Base-by-base conservation (phyloP, 2,797 vertebrate genomes). In the Xenops minutus region DNA sequence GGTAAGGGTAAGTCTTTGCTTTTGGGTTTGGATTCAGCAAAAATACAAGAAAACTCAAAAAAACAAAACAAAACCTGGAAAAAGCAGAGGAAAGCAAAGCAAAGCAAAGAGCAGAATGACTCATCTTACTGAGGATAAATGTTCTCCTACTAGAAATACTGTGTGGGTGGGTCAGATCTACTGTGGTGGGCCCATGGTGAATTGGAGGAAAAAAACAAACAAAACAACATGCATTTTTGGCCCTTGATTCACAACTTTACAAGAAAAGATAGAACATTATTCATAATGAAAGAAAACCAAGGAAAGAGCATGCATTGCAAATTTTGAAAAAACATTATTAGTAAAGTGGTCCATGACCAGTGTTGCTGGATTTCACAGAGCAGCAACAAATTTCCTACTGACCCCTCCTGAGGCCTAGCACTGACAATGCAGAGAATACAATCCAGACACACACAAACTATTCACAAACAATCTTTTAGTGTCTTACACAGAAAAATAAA, bases 161-260 rank as follows among this genome's bases (percentile, higher is more conserved):
- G 27, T 12, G 12, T 41, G 16, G n/a, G 24, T 62, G 39, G 49
- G 30, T 69, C 48, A 81, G 39, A 83, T 46, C 9, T 56, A 44
- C n/a, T 48, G 7, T 43, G 7, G 30, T 51, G 24, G 5, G 22
- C 46, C 49, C 22, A n/a, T 29, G 36, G 12, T 36, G 10, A 51
- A 36, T 2, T 67, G 36, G 29, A 66, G 27, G 16, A 75, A 67
- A 0, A 9, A 49, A 41, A 0, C 4, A 30, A 85, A 14, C 4
- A 37, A 43, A 71, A n/a, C 7, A 54, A 54, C 2, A 6, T 4
- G 6, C 5, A 9, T 9, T 64, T 91, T 44, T 61, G 23, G 12
- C 8, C 37, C 27, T 46, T 80, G 4, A 10, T 39, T 77, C 26
- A 63, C 5, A 10, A 4, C 12, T 5, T 59, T 75, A 46, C 6